These are phyloP conservation scores for Capra hircus DNA, from an alignment of 2,113 vertebrate genomes.

Conservation along the genomic window DNA sequence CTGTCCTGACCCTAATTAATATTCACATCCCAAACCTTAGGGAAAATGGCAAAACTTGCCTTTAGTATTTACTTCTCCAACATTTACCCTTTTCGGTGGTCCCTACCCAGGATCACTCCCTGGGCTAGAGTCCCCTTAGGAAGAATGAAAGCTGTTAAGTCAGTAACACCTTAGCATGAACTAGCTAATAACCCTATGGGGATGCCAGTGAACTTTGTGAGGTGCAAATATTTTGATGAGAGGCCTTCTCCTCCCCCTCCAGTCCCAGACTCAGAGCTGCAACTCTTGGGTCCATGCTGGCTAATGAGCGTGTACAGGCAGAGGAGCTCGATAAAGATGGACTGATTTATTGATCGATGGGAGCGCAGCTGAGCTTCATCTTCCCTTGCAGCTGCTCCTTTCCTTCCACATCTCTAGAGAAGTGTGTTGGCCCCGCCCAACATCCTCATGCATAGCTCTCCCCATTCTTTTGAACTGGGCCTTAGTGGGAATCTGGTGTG, in stretches of 20 bases:
- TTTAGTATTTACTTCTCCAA: neutral
- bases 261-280: neutral
- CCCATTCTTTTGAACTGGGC: neutral
- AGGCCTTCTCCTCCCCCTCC: slow-evolving; percentile 19
- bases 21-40: neutral
- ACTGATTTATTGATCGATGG: slow-evolving; percentile 58
- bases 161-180: slow-evolving; percentile 60
- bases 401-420: slow-evolving; percentile 21
- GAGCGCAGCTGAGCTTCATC: slow-evolving; percentile 44
- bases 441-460: neutral
- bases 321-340: slow-evolving; percentile 64
- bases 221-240: slow-evolving; percentile 43
- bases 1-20: neutral
- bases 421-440: neutral
- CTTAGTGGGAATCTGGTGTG: neutral
- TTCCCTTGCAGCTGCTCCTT: slow-evolving; percentile 66
- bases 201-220: slow-evolving; percentile 51
- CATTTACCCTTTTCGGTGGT: neutral
- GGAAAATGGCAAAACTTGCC: neutral
- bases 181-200: slow-evolving; percentile 43
- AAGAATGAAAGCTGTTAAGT: slow-evolving; percentile 45
- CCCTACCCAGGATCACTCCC: neutral
- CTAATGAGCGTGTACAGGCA: slow-evolving; percentile 63
- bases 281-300: slow-evolving; percentile 25
- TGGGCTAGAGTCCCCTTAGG: slow-evolving; percentile 8